These are phyloP conservation scores for Tokudaia tokunoshimensis DNA, from an alignment of 2,797 vertebrate genomes.

Conservation along the genomic window DNA sequence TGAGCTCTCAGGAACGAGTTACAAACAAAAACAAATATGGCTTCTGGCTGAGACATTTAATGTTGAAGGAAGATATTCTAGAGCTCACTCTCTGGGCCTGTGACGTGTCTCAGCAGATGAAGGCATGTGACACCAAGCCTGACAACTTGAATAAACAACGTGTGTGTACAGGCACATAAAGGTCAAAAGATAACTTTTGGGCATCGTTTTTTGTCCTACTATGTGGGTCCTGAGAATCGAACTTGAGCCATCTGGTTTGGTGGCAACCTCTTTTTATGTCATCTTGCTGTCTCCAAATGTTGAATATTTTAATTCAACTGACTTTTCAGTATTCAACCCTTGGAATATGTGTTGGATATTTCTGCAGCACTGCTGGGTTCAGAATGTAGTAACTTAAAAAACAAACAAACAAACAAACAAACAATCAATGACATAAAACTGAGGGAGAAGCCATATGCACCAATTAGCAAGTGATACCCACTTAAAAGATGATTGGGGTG, in stretches of 20 bases:
- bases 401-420: neutral
- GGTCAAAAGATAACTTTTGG: neutral
- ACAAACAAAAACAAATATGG: neutral
- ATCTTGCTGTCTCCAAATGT: neutral
- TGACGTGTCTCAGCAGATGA: neutral
- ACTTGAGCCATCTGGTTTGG: neutral
- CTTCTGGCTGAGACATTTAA: neutral
- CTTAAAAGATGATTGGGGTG: neutral
- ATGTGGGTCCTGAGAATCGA: neutral
- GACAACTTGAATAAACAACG: neutral
- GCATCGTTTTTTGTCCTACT: neutral
- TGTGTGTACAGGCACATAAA: neutral
- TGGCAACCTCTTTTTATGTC: neutral
- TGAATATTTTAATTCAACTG: neutral
- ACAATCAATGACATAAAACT: neutral
- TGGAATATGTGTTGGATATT: neutral
- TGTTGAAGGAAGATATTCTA: neutral
- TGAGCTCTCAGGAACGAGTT: neutral
- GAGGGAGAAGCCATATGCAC: neutral
- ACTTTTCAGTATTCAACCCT: neutral
- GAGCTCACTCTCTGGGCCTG: neutral
- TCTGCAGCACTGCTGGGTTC: neutral
- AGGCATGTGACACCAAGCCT: neutral
- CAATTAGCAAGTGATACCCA: constrained; percentile 17
- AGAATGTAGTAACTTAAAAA: neutral